These are phyloP conservation scores for Mustela erminea DNA, from an alignment of 2,797 vertebrate species.

Conservation along the genomic window DNA sequence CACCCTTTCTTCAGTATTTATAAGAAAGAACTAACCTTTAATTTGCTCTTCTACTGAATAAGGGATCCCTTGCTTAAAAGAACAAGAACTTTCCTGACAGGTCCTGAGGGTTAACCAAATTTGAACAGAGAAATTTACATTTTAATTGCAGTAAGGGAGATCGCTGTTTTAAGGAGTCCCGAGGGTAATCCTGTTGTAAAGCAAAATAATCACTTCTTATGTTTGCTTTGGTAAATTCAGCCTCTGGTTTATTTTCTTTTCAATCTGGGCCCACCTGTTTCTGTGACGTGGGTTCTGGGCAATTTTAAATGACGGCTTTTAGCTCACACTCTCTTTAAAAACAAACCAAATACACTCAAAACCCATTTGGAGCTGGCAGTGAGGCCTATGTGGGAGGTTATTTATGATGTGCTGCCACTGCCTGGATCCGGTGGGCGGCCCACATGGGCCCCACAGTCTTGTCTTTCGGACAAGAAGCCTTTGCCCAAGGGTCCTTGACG, in stretches of 20 bases:
- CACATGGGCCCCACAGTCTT: not conserved
- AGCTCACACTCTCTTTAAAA: slow-evolving; percentile 73
- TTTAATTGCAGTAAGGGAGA: slow-evolving; percentile 56
- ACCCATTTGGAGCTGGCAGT: not conserved
- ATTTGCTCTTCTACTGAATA: not conserved
- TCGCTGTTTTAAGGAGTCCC: slow-evolving; percentile 57
- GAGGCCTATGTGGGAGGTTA: slow-evolving; percentile 39
- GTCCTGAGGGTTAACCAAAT: slow-evolving; percentile 8
- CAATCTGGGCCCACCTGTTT: slow-evolving; percentile 73
- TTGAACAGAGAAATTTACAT: slow-evolving; percentile 51
- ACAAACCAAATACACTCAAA: slow-evolving; percentile 51
- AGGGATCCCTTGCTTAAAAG: slow-evolving; percentile 3
- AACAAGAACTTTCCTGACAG: slow-evolving; percentile 34
- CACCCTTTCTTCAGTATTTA: not conserved
- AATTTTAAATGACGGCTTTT: slow-evolving; percentile 69
- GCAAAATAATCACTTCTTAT: slow-evolving; percentile 61
- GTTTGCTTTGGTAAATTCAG: slow-evolving; percentile 56
- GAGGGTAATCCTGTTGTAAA: slow-evolving; percentile 49
- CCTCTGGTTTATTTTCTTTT: slow-evolving; percentile 59
- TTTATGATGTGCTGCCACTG: slow-evolving; percentile 59
- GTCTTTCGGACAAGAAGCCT: not conserved
- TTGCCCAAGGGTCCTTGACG: not conserved
- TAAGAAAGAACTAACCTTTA: slow-evolving; percentile 27
- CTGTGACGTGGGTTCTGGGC: not conserved
- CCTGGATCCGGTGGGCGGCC: not conserved